Conservation (phyloP, 2,797 vertebrate species). For the Peromyscus attwateri region DNA sequence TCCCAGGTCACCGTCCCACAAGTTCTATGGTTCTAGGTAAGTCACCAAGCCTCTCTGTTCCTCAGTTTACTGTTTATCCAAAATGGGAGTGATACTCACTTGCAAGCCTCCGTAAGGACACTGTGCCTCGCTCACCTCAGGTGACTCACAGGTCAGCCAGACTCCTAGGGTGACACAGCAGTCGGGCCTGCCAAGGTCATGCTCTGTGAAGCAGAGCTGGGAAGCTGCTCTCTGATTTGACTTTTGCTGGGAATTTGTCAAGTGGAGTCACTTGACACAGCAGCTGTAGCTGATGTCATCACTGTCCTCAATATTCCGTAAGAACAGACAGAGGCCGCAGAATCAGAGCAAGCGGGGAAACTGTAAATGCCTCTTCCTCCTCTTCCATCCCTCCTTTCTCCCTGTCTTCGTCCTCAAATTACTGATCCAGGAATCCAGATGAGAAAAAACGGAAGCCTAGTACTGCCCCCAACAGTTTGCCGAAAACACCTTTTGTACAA, state of each 20-base stretch:
- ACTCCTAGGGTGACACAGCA: not conserved
- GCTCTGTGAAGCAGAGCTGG: not conserved
- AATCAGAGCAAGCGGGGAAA: not conserved
- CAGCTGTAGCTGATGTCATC: not conserved
- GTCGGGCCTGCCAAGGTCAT: not conserved
- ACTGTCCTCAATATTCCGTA: not conserved
- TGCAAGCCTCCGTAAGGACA: not conserved
- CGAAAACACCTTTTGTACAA: not conserved
- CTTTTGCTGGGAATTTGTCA: not conserved
- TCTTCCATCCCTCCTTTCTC: not conserved
- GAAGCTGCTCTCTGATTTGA: not conserved
- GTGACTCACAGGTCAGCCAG: not conserved
- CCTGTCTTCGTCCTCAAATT: not conserved
- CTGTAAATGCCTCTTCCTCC: not conserved
- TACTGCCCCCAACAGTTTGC: not conserved
- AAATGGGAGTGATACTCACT: not conserved
- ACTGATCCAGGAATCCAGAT: not conserved
- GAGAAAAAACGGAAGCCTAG: not conserved
- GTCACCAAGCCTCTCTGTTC: not conserved
- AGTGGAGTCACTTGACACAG: not conserved
- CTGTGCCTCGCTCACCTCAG: not conserved
- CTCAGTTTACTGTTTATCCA: constrained; percentile 34
- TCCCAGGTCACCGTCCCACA: not conserved
- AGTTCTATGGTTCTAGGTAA: not conserved
- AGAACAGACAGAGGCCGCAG: not conserved